These are phyloP conservation scores for Chelonoidis abingdonii DNA, from an alignment of 2,113 vertebrate genomes.

Conservation along the genomic window DNA sequence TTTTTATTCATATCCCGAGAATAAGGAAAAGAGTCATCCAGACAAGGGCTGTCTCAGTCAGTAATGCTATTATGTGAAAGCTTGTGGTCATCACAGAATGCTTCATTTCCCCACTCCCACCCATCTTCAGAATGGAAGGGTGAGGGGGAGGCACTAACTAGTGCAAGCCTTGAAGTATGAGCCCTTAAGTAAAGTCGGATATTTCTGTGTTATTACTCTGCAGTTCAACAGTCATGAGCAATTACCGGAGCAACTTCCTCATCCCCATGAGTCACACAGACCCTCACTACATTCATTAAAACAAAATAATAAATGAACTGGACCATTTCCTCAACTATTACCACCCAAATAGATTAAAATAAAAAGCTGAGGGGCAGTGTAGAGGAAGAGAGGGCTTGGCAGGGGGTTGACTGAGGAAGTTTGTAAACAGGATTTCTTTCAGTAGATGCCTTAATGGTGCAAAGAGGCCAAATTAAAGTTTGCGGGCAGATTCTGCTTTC, in stretches of 20 bases:
- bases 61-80: neutral
- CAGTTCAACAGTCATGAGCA: conserved; percentile 33
- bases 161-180: neutral
- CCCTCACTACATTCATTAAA: neutral
- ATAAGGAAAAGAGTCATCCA: neutral
- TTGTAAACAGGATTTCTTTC: conserved; percentile 14
- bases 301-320: conserved; percentile 1
- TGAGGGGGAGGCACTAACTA: neutral
- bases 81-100: neutral
- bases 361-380: conserved; percentile 18
- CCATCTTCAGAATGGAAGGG: neutral
- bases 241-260: conserved; percentile 40
- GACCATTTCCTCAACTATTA: conserved; percentile 37
- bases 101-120: neutral
- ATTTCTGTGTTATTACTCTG: conserved; percentile 18
- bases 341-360: neutral
- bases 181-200: neutral
- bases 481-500: neutral
- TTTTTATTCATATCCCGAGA: neutral
- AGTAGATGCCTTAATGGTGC: neutral
- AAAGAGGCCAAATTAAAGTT: neutral
- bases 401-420: neutral
- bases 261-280: conserved; percentile 4
- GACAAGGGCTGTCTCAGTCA: neutral
- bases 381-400: conserved; percentile 5